A percentile compares a stretch with the other conserved stretches of the same genome.
phyloP scores from a whole-genome alignment of 2,888 invertebrate genomes.

The Conus canariensis region DNA sequence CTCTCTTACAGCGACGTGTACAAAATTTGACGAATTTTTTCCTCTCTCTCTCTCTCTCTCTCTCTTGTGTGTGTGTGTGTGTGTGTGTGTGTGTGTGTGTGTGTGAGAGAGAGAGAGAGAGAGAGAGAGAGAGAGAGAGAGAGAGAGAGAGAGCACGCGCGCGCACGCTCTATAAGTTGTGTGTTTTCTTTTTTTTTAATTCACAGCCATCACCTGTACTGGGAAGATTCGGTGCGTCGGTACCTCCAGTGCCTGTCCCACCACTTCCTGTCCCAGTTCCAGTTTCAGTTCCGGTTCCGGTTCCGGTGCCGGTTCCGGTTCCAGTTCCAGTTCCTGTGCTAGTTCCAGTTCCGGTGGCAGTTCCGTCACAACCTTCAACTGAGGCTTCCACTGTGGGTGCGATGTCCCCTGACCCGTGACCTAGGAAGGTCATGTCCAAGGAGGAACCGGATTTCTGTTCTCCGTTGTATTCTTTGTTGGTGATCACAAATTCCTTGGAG shows the following conservation, averaged over 20 bases:
- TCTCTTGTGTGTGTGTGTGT: too few relatives aligned
- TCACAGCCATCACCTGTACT: background rate
- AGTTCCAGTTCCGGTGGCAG: background rate
- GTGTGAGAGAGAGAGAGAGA: too few relatives aligned
- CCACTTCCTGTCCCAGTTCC: background rate
- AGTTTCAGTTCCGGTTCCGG: background rate
- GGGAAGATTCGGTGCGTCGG: background rate
- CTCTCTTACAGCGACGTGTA: too few relatives aligned
- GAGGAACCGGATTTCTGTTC: constrained; percentile 51
- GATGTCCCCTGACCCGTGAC: constrained; percentile 48
- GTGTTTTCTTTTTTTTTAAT: too few relatives aligned
- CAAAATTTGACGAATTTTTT: too few relatives aligned
- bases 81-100: too few relatives aligned
- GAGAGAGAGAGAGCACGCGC: background rate
- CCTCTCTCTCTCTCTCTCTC: too few relatives aligned
- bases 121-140: too few relatives aligned
- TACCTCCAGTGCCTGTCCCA: background rate
- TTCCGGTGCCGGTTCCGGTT: background rate
- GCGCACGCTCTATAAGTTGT: too few relatives aligned
- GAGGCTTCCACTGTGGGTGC: constrained; percentile 47
- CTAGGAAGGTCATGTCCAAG: constrained; percentile 55
- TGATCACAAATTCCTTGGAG: constrained; percentile 53
- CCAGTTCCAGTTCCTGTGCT: background rate
- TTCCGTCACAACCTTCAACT: constrained; percentile 50
- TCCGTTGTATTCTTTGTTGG: constrained; percentile 54